Evolutionary conservation across 2,888 invertebrate genomes (phyloP).

Genomic region (Endomychus coccineus): DNA sequence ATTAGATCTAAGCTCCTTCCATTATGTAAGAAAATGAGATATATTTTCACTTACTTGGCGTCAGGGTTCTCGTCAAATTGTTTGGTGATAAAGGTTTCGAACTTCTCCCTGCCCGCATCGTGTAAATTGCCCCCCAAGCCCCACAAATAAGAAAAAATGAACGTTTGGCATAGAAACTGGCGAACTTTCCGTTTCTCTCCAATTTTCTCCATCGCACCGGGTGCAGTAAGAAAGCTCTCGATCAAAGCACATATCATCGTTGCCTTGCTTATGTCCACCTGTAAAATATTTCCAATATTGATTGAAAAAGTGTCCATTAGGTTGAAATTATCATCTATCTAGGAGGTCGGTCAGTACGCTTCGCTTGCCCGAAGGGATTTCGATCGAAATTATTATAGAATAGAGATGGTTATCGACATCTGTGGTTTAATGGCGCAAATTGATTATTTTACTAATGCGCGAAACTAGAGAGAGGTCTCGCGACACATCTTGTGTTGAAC

Average conservation of each 20-base stretch:
- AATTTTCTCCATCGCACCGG: slow-evolving; percentile 44
- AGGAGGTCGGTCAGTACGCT: too few relatives aligned
- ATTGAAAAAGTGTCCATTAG: too few relatives aligned
- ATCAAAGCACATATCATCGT: slow-evolving; percentile 66
- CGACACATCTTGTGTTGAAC: too few relatives aligned
- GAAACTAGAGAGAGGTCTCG: too few relatives aligned
- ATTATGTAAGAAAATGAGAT: too few relatives aligned
- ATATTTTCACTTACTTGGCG: slow-evolving; percentile 51
- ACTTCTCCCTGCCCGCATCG: slow-evolving; percentile 59
- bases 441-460: too few relatives aligned
- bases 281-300: slow-evolving; percentile 20
- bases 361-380: too few relatives aligned
- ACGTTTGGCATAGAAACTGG: slow-evolving; percentile 64
- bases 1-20: too few relatives aligned
- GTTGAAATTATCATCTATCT: too few relatives aligned
- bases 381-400: too few relatives aligned
- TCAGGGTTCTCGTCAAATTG: slow-evolving; percentile 65
- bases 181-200: slow-evolving; percentile 56
- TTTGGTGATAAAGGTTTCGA: slow-evolving; percentile 61
- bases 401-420: too few relatives aligned
- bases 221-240: slow-evolving; percentile 59
- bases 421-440: too few relatives aligned
- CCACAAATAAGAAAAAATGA: slow-evolving; percentile 79
- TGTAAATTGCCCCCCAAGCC: slow-evolving; percentile 76
- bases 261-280: slow-evolving; percentile 80